Evolutionary conservation across 2,113 vertebrate genomes (phyloP).

Genomic region (Myotis lucifugus): DNA sequence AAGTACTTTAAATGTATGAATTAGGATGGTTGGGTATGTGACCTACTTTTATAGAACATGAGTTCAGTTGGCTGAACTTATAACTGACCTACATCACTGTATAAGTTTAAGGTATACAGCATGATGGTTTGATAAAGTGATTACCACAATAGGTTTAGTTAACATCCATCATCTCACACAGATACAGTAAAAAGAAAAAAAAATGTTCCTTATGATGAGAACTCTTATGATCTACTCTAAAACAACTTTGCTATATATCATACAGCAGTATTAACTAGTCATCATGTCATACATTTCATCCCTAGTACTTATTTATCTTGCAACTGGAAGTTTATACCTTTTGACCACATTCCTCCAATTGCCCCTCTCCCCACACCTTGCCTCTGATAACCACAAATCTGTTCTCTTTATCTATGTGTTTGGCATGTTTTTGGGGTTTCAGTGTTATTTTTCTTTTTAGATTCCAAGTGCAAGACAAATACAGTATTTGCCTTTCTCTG

Average conservation of each 20-base stretch:
- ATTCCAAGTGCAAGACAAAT: not conserved
- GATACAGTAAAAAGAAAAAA: not conserved
- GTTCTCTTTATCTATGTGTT: not conserved
- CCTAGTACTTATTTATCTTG: not conserved
- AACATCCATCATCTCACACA: not conserved
- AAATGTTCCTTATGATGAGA: not conserved
- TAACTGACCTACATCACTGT: not conserved
- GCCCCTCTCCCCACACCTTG: not conserved
- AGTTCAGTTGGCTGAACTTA: not conserved
- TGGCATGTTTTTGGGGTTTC: not conserved
- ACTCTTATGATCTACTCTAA: not conserved
- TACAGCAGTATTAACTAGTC: not conserved
- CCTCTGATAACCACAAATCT: not conserved
- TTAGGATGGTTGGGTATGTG: not conserved
- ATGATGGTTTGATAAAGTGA: not conserved
- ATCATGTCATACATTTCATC: not conserved
- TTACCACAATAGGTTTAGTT: not conserved
- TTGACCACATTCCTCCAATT: not conserved
- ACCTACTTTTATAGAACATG: not conserved
- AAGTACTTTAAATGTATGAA: not conserved
- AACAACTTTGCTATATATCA: not conserved
- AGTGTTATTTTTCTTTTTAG: not conserved
- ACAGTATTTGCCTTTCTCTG: not conserved
- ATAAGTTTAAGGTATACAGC: not conserved
- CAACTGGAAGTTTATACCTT: not conserved